Base-by-base conservation (phyloP, 2,113 vertebrate species). In the Oncorhynchus gorbuscha region DNA sequence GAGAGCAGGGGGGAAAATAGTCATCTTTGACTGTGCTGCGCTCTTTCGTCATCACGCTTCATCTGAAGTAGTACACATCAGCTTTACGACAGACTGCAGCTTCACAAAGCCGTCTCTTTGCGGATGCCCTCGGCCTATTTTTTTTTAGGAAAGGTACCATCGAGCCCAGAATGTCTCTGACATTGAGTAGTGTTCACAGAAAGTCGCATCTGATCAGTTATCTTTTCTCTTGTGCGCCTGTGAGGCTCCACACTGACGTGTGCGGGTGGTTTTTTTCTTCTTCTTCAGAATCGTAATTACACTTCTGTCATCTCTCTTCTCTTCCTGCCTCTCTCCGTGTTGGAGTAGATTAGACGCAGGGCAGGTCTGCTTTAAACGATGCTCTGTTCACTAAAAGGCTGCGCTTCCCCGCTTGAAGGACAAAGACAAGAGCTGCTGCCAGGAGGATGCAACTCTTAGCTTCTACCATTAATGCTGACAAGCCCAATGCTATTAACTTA, bases 391-490 rank as follows among this genome's bases (percentile, higher is more conserved):
- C 76, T 75, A 79, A 81, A 85, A 84, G 84, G 82, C 74, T 51
- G 59, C 0, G 55, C 62, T 84, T 84, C 84, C 85, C 82, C 75
- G 69, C 39, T 22, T 76, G 81, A 87, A 86, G 88, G 86, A 87
- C 82, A 69, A 78, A 84, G 73, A 78, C 30, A 62, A 35, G 24
- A 6, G 69, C 0, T 77, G 82, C 83, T 80, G 86, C 88, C 90
- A 91, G 73, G 89, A 79, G 85, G 80, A 86, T 81, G 83, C 76
- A 79, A 71, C 76, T 61, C 76, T 12, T 70, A 82, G 84, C 26
- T 85, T 87, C 89, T 74, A 80, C 74, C 78, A 83, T 72, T 86
- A 87, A 86, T 84, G 84, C 76, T 85, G 81, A 84, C 83, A 71
- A 71, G 69, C 77, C 71, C 71, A 78, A 69, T 32, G 76, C 80